Percentiles rank a stretch among this genome's conserved stretches.
phyloP scores from a whole-genome alignment of 1,140 invertebrate genomes.

The Mamestra configurata region DNA sequence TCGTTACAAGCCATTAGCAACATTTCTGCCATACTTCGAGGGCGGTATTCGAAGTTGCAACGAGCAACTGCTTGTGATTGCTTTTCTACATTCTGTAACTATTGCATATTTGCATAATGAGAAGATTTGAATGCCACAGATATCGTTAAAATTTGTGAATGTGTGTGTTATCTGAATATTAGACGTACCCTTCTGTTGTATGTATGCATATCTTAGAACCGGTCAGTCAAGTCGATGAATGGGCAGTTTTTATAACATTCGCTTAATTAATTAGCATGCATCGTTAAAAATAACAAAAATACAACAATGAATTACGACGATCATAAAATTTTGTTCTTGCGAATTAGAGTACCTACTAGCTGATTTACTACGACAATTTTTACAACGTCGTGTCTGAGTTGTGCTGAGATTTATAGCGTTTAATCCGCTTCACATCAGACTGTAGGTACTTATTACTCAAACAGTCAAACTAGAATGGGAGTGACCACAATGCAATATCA shows the following conservation, averaged over 20 bases:
- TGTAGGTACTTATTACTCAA: conserved; percentile 57
- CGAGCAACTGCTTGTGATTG: conserved; percentile 46
- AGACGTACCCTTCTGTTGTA: conserved; percentile 31
- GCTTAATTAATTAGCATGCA: conserved; percentile 46
- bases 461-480: conserved; percentile 54
- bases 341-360: conserved; percentile 45
- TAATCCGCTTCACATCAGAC: conserved; percentile 59
- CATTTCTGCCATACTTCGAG: conserved; percentile 63
- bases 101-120: conserved; percentile 56
- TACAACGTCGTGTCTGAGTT: conserved; percentile 52
- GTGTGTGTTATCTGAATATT: conserved; percentile 29
- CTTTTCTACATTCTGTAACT: conserved; percentile 53
- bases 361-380: conserved; percentile 49
- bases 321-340: conserved; percentile 52
- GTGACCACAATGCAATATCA: conserved; percentile 64
- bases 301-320: conserved; percentile 52
- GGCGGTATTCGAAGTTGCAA: conserved; percentile 49
- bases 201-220: conserved; percentile 35
- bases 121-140: conserved; percentile 46
- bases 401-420: conserved; percentile 54
- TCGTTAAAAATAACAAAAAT: conserved; percentile 43
- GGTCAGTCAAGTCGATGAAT: conserved; percentile 39
- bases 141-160: conserved; percentile 34
- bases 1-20: conserved; percentile 68
- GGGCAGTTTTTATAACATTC: conserved; percentile 46